Evolutionary conservation across 2,113 vertebrate species (phyloP).

Genomic region (Sarotherodon lohbergeri): DNA sequence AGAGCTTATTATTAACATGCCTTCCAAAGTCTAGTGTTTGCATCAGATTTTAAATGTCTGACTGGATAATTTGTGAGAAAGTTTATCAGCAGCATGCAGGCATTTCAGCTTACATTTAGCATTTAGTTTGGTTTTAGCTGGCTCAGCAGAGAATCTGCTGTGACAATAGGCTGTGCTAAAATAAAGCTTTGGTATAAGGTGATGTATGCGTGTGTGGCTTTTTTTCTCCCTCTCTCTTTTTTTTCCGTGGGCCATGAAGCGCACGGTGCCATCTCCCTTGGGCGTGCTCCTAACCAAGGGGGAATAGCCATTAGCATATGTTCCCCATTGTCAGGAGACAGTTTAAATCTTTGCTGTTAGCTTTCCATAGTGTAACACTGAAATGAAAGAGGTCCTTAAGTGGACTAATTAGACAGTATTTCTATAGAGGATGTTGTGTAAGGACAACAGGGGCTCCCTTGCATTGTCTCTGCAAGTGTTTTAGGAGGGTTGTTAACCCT

Average conservation of each 20-base stretch:
- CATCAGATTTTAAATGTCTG: conserved; percentile 58
- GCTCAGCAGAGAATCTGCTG: conserved; percentile 52
- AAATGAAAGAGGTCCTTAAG: conserved; percentile 68
- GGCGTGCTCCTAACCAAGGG: conserved; percentile 55
- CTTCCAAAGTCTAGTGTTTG: conserved; percentile 22
- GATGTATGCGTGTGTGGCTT: conserved; percentile 46
- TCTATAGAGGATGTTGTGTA: conserved; percentile 33
- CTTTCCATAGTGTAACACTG: conserved; percentile 69
- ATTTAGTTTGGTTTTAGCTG: conserved; percentile 50
- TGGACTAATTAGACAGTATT: conserved; percentile 71
- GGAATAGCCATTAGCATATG: conserved; percentile 73
- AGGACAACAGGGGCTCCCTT: conserved; percentile 32
- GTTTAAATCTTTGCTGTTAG: conserved; percentile 75
- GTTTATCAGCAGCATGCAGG: conserved; percentile 65
- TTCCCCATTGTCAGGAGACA: conserved; percentile 69
- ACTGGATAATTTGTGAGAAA: conserved; percentile 44
- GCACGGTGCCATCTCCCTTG: conserved; percentile 51
- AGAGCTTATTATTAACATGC: conserved; percentile 20
- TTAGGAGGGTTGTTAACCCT: conserved; percentile 67
- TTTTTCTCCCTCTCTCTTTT: not conserved
- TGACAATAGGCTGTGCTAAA: conserved; percentile 55
- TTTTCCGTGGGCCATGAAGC: conserved; percentile 37
- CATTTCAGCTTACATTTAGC: conserved; percentile 30
- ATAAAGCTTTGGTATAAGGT: conserved; percentile 46
- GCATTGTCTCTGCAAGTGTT: conserved; percentile 53